Conservation (phyloP, 1,140 invertebrate genomes). For the Gonatopus flavifemur region DNA sequence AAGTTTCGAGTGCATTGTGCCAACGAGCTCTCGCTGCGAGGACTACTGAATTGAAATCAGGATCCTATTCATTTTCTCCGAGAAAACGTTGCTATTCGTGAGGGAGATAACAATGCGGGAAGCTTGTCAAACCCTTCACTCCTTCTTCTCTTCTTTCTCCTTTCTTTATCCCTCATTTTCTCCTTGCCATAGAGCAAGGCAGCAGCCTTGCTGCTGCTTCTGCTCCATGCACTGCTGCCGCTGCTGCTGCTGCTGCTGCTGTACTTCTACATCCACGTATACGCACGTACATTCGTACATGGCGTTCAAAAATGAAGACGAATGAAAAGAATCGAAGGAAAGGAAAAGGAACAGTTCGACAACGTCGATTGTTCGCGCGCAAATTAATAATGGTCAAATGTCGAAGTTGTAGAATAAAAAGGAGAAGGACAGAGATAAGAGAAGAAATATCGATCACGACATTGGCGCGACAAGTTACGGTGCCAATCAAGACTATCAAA, state of each 20-base stretch:
- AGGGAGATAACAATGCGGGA: not conserved
- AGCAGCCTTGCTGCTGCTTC: too few species aligned
- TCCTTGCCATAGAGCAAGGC: too few species aligned
- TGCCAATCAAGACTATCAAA: too few species aligned
- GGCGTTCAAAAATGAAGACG: not conserved
- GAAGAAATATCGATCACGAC: too few species aligned
- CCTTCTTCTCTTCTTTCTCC: too few species aligned
- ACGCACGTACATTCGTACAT: too few species aligned
- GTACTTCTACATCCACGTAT: too few species aligned
- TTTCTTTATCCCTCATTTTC: too few species aligned
- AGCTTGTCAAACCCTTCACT: not conserved
- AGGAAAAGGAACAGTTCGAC: not conserved
- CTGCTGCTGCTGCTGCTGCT: too few species aligned
- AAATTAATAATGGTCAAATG: not conserved
- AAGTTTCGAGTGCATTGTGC: constrained; percentile 9
- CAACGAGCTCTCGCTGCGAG: constrained; percentile 11
- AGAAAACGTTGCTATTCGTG: not conserved
- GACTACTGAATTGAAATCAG: constrained; percentile 25
- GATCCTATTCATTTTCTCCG: constrained; percentile 18
- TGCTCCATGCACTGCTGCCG: too few species aligned
- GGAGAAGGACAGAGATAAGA: too few species aligned
- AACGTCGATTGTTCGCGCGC: not conserved
- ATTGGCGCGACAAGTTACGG: too few species aligned
- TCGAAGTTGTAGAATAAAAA: not conserved
- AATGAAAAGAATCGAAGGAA: not conserved